These are phyloP conservation scores for Agrotis puta DNA, from an alignment of 2,888 invertebrate species.

Conservation along the genomic window DNA sequence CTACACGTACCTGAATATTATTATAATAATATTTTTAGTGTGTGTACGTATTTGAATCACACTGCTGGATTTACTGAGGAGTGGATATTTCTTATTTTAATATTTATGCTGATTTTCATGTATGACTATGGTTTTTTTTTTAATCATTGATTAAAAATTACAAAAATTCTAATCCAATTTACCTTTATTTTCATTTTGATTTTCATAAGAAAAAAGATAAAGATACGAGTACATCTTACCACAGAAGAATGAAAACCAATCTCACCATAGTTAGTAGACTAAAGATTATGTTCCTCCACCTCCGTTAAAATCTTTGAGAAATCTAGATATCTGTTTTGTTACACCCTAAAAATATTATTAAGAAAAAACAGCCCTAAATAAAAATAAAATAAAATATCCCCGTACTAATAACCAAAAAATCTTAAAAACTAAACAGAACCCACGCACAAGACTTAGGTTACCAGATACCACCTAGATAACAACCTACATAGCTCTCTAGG, in stretches of 20 bases:
- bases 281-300: too few relatives aligned
- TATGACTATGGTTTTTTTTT: background rate
- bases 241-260: too few relatives aligned
- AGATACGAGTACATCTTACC: background rate
- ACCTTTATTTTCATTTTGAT: background rate
- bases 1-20: conserved; percentile 72
- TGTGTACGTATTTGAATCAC: conserved; percentile 49
- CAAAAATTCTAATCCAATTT: background rate
- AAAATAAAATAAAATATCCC: too few relatives aligned
- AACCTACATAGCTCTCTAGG: conserved; percentile 49
- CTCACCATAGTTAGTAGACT: too few relatives aligned
- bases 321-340: too few relatives aligned
- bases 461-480: conserved; percentile 62
- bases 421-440: conserved; percentile 22
- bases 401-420: background rate
- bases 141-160: too few relatives aligned
- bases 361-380: background rate
- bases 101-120: background rate
- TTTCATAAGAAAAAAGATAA: too few relatives aligned
- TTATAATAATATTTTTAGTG: conserved; percentile 68
- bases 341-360: too few relatives aligned
- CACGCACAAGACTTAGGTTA: conserved; percentile 53
- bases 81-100: conserved; percentile 25
- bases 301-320: too few relatives aligned
- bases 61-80: conserved; percentile 12